Evolutionary conservation across 2,113 vertebrate species (phyloP).

Genomic region (Campylomormyrus numenius): DNA sequence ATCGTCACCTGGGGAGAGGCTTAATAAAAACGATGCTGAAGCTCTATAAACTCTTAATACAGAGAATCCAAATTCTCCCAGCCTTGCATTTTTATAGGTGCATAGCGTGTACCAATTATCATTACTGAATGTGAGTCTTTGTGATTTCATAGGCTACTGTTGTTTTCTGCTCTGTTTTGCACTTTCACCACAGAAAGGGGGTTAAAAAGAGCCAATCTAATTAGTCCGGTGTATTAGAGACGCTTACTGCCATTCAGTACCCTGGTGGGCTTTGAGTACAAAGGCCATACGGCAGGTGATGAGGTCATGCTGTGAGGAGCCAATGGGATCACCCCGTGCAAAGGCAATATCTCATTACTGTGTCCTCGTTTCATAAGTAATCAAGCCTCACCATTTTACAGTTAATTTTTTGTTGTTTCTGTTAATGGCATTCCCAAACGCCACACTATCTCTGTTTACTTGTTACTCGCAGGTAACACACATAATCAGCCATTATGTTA

Average conservation of each 20-base stretch:
- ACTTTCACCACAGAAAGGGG: background rate
- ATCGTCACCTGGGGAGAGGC: no score
- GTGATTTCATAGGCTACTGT: background rate
- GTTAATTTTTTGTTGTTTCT: background rate
- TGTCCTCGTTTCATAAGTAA: background rate
- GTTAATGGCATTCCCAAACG: background rate
- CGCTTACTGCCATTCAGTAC: background rate
- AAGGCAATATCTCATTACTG: background rate
- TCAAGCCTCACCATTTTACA: background rate
- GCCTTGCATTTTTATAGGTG: background rate
- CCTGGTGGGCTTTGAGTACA: background rate
- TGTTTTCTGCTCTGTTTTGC: background rate
- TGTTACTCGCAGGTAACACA: background rate
- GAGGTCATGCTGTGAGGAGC: background rate
- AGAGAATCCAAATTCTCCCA: background rate
- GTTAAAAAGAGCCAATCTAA: background rate
- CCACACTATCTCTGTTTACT: background rate
- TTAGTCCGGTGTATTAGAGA: background rate
- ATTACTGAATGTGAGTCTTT: background rate
- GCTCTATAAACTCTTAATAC: background rate
- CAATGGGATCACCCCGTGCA: background rate
- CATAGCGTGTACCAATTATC: background rate
- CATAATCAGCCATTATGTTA: background rate
- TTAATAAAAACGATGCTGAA: background rate
- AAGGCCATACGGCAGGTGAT: background rate